Percentiles rank a stretch among this genome's conserved stretches.
phyloP scores from a whole-genome alignment of 1,140 invertebrate species.

The Triops longicaudatus region DNA sequence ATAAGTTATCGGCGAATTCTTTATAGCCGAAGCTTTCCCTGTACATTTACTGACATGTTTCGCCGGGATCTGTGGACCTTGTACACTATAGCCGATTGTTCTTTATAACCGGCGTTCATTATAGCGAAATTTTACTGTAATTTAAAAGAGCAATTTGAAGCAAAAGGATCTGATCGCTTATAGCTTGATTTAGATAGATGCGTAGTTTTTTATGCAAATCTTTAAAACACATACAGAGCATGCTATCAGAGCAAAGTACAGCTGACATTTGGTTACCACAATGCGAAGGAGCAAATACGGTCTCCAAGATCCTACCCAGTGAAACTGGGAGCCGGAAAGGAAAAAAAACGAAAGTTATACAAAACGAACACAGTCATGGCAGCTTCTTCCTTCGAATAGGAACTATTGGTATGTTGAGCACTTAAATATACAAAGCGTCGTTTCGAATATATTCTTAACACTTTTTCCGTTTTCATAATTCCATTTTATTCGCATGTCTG shows the following conservation, averaged over 20 bases:
- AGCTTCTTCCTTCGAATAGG: constrained; percentile 94
- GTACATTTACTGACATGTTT: too few species aligned
- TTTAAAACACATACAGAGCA: too few species aligned
- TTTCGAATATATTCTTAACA: not conserved
- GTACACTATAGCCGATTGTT: too few species aligned
- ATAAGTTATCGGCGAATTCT: too few species aligned
- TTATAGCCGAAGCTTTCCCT: too few species aligned
- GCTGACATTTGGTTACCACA: not conserved
- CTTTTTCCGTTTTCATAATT: not conserved
- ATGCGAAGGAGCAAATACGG: not conserved
- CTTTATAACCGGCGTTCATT: too few species aligned
- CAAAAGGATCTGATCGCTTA: too few species aligned
- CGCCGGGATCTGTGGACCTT: too few species aligned
- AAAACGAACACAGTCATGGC: constrained; percentile 86
- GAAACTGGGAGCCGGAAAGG: not conserved
- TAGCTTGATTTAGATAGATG: too few species aligned
- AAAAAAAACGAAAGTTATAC: constrained; percentile 76
- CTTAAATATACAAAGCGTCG: not conserved
- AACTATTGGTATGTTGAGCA: constrained; percentile 67
- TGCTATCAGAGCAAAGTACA: not conserved
- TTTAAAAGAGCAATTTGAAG: too few species aligned
- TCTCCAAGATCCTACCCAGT: not conserved
- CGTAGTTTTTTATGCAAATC: too few species aligned
- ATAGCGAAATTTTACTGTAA: too few species aligned
- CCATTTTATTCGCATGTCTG: constrained; percentile 18